Base-by-base conservation (phyloP, 2,888 invertebrate genomes). In the Gasteruption jaculator region DNA sequence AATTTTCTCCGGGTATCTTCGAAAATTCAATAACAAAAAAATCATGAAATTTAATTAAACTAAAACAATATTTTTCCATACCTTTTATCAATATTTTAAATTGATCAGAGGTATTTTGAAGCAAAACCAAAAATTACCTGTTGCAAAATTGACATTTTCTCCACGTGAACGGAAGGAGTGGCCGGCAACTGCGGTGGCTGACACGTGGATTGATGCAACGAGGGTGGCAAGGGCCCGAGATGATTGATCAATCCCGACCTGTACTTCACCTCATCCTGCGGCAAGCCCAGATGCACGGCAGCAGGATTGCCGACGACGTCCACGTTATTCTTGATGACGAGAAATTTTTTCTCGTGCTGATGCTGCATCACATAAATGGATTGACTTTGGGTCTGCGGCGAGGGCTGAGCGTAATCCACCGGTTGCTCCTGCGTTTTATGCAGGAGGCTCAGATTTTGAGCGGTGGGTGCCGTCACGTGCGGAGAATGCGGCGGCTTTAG, bases 241-340 rank as follows among this genome's bases (percentile, higher is more conserved):
- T 67, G 69, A 53, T 63, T 66, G 35, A 68, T 60, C 45, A 64
- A 47, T 18, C 57, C 52, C 22, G 60, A 60, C 25, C 70, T 52
- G 40, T 68, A 68, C 38, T 61, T 61, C n/a, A n/a, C n/a, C n/a
- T n/a, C n/a, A 45, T 73, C 74, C 62, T 58, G 78, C 71, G 82
- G 60, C 42, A 46, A 60, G 26, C 45, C 48, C 77, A 65, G 78
- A 31, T 60, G 58, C 16, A 53, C 52, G 27, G 51, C 41, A 77
- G 64, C 76, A 30, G 56, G 48, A 11, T 55, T 41, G 16, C 54
- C 41, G 14, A 47, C 43, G 8, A 61, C 53, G 20, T 68, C 68
- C 60, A 62, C 55, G n/a, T 46, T 49, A 49, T 64, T 81, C 64
- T 83, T 83, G 46, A 83, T 74, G 56, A 83, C 77, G 49, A 80